Evolutionary conservation across 2,888 invertebrate genomes (phyloP).

Genomic region (Cataglyphis livida): DNA sequence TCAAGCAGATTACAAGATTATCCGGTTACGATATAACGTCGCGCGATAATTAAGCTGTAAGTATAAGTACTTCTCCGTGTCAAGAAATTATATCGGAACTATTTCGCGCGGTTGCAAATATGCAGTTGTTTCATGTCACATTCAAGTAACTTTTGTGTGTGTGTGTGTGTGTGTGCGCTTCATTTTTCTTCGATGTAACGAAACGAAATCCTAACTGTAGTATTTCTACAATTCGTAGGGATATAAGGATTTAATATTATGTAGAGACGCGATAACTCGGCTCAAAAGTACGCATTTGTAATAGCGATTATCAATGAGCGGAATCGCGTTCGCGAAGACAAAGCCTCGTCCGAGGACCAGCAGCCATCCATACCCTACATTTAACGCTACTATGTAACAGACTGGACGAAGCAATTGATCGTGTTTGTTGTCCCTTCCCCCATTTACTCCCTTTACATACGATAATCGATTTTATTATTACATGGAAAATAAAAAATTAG

Average conservation of each 20-base stretch:
- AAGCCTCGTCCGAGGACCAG: not conserved
- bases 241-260: not conserved
- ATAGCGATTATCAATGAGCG: not conserved
- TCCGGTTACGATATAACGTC: not conserved
- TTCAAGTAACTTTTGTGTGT: not conserved
- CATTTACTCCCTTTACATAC: not conserved
- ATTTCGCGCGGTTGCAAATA: constrained; percentile 6
- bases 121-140: not conserved
- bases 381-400: not conserved
- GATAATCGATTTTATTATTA: too few species aligned
- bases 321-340: not conserved
- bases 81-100: not conserved
- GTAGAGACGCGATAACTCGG: not conserved
- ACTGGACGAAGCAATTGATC: not conserved
- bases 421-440: not conserved
- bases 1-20: not conserved
- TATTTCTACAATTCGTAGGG: not conserved
- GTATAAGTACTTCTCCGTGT: not conserved
- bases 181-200: not conserved
- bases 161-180: not conserved
- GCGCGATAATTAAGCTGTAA: constrained; percentile 6
- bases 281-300: not conserved
- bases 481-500: too few species aligned
- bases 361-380: not conserved
- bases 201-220: too few species aligned